These are phyloP conservation scores for Caenorhabditis briggsae DNA, from an alignment of 1,140 invertebrate species.

Conservation along the genomic window DNA sequence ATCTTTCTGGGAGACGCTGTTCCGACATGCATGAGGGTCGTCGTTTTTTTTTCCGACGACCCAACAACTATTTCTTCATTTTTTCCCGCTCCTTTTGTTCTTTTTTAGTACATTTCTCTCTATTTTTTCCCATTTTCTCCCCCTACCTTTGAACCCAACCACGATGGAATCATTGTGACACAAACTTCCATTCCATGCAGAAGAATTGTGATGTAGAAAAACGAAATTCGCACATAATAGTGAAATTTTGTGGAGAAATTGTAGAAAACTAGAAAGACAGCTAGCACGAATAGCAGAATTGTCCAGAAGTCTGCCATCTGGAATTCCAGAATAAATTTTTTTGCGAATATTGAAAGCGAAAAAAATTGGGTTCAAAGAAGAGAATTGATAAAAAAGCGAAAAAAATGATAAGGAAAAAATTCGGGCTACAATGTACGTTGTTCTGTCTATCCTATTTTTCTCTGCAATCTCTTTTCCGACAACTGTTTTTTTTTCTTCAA, in stretches of 20 bases:
- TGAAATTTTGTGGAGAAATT: constrained; percentile 5
- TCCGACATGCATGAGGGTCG: constrained; percentile 33
- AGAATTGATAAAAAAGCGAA: not conserved
- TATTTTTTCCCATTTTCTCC: not conserved
- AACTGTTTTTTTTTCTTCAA: constrained; percentile 22
- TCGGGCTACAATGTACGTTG: constrained; percentile 6
- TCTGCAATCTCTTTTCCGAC: constrained; percentile 2
- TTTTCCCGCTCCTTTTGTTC: not conserved
- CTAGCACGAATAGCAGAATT: not conserved
- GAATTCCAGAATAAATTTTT: no score
- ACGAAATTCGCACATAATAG: constrained; percentile 44
- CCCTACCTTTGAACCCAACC: not conserved
- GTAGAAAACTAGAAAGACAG: constrained; percentile 18
- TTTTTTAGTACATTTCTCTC: not conserved
- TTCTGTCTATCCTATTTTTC: not conserved
- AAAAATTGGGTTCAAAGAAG: constrained; percentile 7
- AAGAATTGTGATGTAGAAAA: constrained; percentile 33
- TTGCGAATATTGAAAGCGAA: not conserved
- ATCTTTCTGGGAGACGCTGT: not conserved
- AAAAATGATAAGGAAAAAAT: not conserved
- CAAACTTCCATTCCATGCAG: constrained; percentile 47
- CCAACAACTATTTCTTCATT: not conserved
- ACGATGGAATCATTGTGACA: constrained; percentile 30
- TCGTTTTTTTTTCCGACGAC: no score
- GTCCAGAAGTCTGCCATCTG: constrained; percentile 7